Evolutionary conservation across 2,113 vertebrate genomes (phyloP).

Genomic region (Sylvia atricapilla): DNA sequence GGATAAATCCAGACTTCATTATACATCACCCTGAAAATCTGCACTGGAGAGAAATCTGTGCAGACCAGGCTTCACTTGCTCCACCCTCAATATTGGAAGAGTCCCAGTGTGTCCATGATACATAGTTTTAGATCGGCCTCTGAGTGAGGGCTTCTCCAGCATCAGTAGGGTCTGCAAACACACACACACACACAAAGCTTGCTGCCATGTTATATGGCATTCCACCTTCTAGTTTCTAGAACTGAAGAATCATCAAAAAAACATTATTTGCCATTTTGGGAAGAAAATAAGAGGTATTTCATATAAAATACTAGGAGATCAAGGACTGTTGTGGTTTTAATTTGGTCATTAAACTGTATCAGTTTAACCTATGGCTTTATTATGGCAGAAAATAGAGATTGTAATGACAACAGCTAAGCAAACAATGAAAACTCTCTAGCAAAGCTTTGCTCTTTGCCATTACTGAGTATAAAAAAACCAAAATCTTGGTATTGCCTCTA

Average conservation of each 20-base stretch:
- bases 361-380: neutral
- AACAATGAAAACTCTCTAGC: neutral
- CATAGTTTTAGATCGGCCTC: rapidly evolving
- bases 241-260: neutral
- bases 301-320: neutral
- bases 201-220: neutral
- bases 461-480: neutral
- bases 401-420: neutral
- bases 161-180: neutral
- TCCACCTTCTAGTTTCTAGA: neutral
- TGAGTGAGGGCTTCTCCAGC: neutral
- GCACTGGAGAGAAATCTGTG: neutral
- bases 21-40: rapidly evolving
- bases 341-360: neutral
- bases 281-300: neutral
- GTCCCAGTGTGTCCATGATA: neutral
- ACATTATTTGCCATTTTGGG: neutral
- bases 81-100: neutral
- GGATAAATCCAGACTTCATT: neutral
- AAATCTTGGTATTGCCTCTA: neutral
- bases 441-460: neutral
- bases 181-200: neutral
- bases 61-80: neutral
- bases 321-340: neutral
- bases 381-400: neutral